phyloP scores from a whole-genome alignment of 2,888 invertebrate species.

The Sesamia inferens region DNA sequence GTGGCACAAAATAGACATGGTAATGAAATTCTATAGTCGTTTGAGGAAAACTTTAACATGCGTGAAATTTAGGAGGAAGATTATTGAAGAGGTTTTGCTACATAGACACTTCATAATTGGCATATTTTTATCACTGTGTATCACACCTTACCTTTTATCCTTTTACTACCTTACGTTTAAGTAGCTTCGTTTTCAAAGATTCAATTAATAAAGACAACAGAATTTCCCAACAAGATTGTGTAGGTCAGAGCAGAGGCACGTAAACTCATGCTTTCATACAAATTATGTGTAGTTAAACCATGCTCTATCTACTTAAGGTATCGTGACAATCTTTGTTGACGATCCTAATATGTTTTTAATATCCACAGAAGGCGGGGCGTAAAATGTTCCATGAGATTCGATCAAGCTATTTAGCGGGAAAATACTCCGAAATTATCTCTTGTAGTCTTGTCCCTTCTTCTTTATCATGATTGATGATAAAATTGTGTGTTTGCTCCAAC shows the following conservation, averaged over 20 bases:
- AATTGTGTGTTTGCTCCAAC: constrained; percentile 36
- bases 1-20: constrained; percentile 13
- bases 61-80: constrained; percentile 25
- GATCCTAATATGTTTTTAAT: constrained; percentile 42
- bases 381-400: constrained; percentile 37
- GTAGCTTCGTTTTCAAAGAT: not conserved
- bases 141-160: not conserved
- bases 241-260: not conserved
- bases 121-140: constrained; percentile 1
- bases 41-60: constrained; percentile 20
- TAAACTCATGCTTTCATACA: constrained; percentile 9
- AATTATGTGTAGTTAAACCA: constrained; percentile 26
- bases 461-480: constrained; percentile 59
- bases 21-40: constrained; percentile 32
- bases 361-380: not conserved
- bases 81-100: constrained; percentile 11
- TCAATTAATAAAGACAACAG: not conserved
- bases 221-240: constrained; percentile 1
- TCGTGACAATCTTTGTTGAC: constrained; percentile 30
- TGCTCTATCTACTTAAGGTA: constrained; percentile 1
- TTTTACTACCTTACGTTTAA: not conserved
- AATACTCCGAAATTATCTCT: constrained; percentile 45
- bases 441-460: constrained; percentile 18
- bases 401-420: constrained; percentile 41
- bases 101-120: not conserved